Base-by-base conservation (phyloP, 2,888 invertebrate species). In the Trichopria drosophilae region DNA sequence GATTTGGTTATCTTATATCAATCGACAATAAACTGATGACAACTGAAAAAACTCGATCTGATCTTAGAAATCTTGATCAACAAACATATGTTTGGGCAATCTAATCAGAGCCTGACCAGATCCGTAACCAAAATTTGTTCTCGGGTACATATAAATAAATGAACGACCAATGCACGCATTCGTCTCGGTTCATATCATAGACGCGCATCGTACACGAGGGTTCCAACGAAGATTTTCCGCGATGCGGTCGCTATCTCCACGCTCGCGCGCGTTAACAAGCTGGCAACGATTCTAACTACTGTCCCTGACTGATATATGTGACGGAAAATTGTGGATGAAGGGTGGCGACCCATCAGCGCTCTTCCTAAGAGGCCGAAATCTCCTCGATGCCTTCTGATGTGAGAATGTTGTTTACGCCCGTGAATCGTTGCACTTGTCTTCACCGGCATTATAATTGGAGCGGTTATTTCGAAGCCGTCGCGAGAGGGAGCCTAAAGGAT, bases 221-320 rank as follows among this genome's bases (percentile, higher is more conserved):
- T n/a, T n/a, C n/a, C n/a, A n/a, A 19, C 43, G 43, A 47, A 58
- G 57, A 60, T 64, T 64, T 63, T 61, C 60, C 58, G 62, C 59
- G 59, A 59, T 45, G 51, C 49, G 37, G 50, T 31, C 41, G 40
- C 49, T 58, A 43, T 46, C 37, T 41, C 41, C 23, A 12, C 37
- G 35, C 40, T 44, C 52, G 61, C 55, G 60, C 62, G 59, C 65
- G 69, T 70, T 75, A 75, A 75, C 75, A 74, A 75, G 75, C 75
- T 74, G 73, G 69, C 75, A 73, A 65, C 65, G 68, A 54, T 70
- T 73, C 71, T 69, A 72, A 73, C 72, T 72, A 72, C 74, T 70
- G 74, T 68, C 72, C 64, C 56, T 9, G 62, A 60, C 62, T 73
- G 75, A 75, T 73, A 68, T 72, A 73, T 72, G 75, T 72, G 72